Conservation (phyloP, 2,113 vertebrate genomes). For the Procavia capensis region DNA sequence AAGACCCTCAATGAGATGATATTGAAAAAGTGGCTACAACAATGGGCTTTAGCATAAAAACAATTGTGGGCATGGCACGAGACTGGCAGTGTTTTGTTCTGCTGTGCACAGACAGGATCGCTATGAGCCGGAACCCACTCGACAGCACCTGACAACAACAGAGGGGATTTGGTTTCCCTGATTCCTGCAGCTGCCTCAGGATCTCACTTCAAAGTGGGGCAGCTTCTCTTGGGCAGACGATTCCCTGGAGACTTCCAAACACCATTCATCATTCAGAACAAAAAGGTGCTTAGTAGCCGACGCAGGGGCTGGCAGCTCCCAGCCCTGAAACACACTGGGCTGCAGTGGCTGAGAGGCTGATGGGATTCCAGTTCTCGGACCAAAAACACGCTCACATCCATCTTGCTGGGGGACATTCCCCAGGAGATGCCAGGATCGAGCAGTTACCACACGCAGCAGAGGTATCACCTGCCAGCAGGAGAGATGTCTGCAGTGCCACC, state of each 20-base stretch:
- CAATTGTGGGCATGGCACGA: too few relatives aligned
- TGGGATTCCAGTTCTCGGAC: background rate
- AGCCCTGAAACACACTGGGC: background rate
- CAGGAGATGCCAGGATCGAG: background rate
- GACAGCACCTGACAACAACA: too few relatives aligned
- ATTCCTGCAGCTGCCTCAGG: background rate
- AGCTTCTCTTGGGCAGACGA: background rate
- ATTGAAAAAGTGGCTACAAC: too few relatives aligned
- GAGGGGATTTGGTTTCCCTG: background rate
- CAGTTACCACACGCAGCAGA: background rate
- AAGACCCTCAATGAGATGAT: too few relatives aligned
- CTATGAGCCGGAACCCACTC: too few relatives aligned
- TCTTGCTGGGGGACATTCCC: background rate
- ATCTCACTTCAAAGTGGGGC: background rate
- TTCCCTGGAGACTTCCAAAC: background rate
- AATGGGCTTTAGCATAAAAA: too few relatives aligned
- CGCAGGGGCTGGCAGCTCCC: too few relatives aligned
- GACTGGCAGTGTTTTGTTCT: too few relatives aligned
- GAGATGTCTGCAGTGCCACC: background rate
- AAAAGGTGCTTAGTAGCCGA: background rate
- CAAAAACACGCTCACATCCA: background rate
- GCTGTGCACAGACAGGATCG: too few relatives aligned
- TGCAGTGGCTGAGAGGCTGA: background rate
- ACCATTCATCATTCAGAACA: background rate
- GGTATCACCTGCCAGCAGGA: background rate